Evolutionary conservation across 2,113 vertebrate species (phyloP), one percentile per base, ranked within the genome.

Genomic region (Butorides virescens): DNA sequence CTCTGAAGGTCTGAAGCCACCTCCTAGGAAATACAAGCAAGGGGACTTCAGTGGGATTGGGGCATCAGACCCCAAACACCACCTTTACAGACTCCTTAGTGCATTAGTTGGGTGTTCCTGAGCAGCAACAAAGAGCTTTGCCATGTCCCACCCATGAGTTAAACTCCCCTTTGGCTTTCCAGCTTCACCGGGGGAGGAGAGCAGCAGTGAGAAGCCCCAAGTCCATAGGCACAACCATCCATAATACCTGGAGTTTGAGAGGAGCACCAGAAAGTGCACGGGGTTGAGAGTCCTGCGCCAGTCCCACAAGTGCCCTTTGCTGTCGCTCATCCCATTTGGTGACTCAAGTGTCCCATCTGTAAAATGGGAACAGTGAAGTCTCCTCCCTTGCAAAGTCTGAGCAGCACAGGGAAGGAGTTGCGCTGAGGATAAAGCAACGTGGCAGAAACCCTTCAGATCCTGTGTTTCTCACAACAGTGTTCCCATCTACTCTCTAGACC

Each of bases 391-490:
- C 47, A 44, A 36, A 77, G 16, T 18, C 61, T 17, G 17, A 75
- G 71, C 52, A 75, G 61, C 32, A 23, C 3, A 0, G 15, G 29
- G 52, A 68, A 61, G 46, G 52, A 70, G 23, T 3, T 39, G 26
- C 3, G 0, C 6, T 22, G 27, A 52, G 36, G 23, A 34, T 17
- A 26, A 10, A 65, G 19, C 7, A 47, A 70, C 0, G 0, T 2
- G 5, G 18, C 29, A 90, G 21, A 86, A 95, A 23, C 30, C 27
- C 50, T 70, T 62, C 50, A 26, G 36, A 44, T n/a, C 14, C 46
- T 6, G 0, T 0, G 0, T 66, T 76, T 72, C 4, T 19, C 75
- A 16, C 44, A 26, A 1, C n/a, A n/a, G 5, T 20, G 7, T 20
- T 42, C 50, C 74, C 52, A 36, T 4, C 61, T 15, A 8, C 19